Percentiles rank a stretch among this genome's conserved stretches.
Conservation (phyloP, 2,888 invertebrate genomes). For the Meloe dianella region DNA sequence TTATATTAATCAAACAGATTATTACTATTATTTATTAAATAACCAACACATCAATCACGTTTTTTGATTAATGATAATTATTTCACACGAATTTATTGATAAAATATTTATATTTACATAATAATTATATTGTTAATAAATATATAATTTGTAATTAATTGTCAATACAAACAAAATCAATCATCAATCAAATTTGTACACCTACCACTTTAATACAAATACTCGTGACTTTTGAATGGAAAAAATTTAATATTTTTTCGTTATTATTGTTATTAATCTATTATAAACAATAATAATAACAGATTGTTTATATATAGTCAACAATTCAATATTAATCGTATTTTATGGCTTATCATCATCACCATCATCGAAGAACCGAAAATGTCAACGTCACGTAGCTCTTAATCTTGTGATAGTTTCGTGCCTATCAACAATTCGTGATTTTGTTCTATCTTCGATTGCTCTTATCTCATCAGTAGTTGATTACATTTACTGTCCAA, state of each 20-base stretch:
- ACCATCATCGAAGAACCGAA: not conserved
- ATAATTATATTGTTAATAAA: not conserved
- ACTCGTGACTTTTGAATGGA: not conserved
- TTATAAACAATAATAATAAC: not conserved
- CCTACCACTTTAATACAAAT: not conserved
- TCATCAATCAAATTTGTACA: not conserved
- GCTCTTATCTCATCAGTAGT: too few species aligned
- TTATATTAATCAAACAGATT: too few species aligned
- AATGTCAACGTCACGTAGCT: too few species aligned
- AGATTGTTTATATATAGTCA: not conserved
- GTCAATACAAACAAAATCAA: not conserved
- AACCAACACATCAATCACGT: not conserved
- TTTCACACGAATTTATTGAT: not conserved
- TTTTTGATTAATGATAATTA: not conserved
- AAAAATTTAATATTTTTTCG: not conserved
- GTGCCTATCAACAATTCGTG: too few species aligned
- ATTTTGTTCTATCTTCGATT: too few species aligned
- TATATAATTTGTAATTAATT: not conserved
- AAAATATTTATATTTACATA: not conserved
- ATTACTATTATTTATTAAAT: not conserved
- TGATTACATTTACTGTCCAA: too few species aligned
- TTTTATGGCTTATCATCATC: not conserved
- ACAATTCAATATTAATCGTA: not conserved
- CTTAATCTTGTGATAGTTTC: too few species aligned
- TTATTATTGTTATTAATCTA: not conserved